Evolutionary conservation across 2,797 vertebrate species (phyloP).

Genomic region (Poecilia wingei): DNA sequence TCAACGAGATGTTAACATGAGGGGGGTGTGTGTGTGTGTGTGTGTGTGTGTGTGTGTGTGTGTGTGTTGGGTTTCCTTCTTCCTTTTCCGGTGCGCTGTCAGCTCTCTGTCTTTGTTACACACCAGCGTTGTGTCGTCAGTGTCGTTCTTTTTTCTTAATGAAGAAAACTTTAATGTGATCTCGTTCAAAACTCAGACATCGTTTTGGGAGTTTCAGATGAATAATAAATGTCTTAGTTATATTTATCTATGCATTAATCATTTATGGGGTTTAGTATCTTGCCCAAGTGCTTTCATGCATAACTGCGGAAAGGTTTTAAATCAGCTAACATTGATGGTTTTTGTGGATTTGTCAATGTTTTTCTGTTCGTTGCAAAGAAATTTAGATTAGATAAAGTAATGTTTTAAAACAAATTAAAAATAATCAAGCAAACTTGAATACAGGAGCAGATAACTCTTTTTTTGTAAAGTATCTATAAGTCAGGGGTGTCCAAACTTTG

Average conservation of each 20-base stretch:
- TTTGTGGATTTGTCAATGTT: not conserved
- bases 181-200: not conserved
- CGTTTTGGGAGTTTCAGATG: not conserved
- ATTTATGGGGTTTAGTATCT: not conserved
- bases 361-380: not conserved
- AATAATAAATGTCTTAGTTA: not conserved
- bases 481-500: no score
- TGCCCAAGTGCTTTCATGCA: not conserved
- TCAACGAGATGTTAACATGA: conserved; percentile 34
- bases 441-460: no score
- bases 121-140: not conserved
- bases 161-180: not conserved
- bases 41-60: not conserved
- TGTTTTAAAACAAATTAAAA: not conserved
- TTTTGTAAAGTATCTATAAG: no score
- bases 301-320: not conserved
- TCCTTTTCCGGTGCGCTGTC: conserved; percentile 52
- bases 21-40: conserved; percentile 6
- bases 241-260: not conserved
- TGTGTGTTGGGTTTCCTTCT: conserved; percentile 40
- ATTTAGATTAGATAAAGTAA: not conserved
- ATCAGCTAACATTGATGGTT: not conserved
- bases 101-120: conserved; percentile 17
- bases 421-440: not conserved
- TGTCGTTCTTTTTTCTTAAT: not conserved